phyloP scores from a whole-genome alignment of 2,113 vertebrate species.

The Plecotus auritus region DNA sequence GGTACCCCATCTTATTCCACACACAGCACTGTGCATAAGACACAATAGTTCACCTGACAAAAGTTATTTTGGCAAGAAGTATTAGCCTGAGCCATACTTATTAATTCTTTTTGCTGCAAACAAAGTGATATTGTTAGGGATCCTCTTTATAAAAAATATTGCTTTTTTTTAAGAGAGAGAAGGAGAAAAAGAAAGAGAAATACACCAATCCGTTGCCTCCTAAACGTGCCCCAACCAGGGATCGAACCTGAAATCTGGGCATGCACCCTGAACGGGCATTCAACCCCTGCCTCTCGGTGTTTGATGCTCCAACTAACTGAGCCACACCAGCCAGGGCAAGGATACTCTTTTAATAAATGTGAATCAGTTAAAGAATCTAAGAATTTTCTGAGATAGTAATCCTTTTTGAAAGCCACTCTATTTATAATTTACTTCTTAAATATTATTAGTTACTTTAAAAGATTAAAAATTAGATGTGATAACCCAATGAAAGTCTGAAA shows the following conservation, averaged over 20 bases:
- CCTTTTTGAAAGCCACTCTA: neutral
- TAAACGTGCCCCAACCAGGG: neutral
- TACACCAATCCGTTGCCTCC: neutral
- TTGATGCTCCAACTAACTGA: neutral
- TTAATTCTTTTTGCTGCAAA: neutral
- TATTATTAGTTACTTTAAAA: neutral
- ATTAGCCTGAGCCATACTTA: neutral
- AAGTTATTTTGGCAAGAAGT: neutral
- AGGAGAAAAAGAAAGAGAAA: neutral
- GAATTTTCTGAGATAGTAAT: neutral
- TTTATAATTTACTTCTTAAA: slow-evolving; percentile 6
- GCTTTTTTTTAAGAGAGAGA: neutral
- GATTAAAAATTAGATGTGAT: neutral
- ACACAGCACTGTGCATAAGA: too few species aligned
- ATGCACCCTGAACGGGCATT: neutral
- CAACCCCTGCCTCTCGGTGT: too few species aligned
- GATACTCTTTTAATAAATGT: neutral
- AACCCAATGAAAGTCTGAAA: neutral
- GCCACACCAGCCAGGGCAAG: neutral
- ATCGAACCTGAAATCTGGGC: neutral
- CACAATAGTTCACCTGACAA: neutral
- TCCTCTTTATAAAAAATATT: neutral
- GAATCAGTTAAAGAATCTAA: neutral
- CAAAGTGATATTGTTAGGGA: neutral
- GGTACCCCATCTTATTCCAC: neutral